phyloP scores from a whole-genome alignment of 2,797 vertebrate species.

The Onychomys arenicola region DNA sequence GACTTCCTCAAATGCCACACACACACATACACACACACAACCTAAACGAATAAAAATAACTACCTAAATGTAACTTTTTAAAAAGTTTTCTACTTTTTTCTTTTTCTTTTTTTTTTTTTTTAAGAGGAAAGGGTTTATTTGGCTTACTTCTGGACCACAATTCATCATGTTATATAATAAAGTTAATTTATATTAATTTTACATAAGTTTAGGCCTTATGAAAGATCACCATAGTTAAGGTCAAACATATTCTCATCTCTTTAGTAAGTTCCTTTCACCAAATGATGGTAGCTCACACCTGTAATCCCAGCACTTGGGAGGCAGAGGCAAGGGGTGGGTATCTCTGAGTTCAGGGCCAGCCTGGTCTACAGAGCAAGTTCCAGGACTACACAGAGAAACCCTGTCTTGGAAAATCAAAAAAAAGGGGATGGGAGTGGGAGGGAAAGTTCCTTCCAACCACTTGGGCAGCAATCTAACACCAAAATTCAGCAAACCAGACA shows the following conservation, averaged over 20 bases:
- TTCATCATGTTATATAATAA: not conserved
- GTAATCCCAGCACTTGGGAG: not conserved
- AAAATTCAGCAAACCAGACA: not conserved
- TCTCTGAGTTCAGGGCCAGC: not conserved
- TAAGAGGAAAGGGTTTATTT: not conserved
- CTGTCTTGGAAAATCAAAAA: not conserved
- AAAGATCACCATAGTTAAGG: not conserved
- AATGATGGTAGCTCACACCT: not conserved
- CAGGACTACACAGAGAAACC: not conserved
- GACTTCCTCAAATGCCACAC: not conserved
- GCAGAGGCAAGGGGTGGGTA: not conserved
- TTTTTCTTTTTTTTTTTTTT: not conserved
- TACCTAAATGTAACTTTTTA: not conserved
- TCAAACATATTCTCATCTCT: not conserved
- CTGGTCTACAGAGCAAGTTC: not conserved
- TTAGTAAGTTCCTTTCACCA: not conserved
- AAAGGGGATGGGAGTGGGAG: too few relatives aligned
- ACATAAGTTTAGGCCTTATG: not conserved
- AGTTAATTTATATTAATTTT: not conserved
- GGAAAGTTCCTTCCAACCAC: not conserved
- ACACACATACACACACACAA: not conserved
- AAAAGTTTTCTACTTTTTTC: not conserved
- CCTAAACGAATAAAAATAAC: not conserved
- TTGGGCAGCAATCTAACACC: not conserved
- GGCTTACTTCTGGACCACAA: not conserved